Evolutionary conservation across 2,113 vertebrate genomes (phyloP), one percentile per base, ranked within the genome.

Genomic region (Malurus elegans): DNA sequence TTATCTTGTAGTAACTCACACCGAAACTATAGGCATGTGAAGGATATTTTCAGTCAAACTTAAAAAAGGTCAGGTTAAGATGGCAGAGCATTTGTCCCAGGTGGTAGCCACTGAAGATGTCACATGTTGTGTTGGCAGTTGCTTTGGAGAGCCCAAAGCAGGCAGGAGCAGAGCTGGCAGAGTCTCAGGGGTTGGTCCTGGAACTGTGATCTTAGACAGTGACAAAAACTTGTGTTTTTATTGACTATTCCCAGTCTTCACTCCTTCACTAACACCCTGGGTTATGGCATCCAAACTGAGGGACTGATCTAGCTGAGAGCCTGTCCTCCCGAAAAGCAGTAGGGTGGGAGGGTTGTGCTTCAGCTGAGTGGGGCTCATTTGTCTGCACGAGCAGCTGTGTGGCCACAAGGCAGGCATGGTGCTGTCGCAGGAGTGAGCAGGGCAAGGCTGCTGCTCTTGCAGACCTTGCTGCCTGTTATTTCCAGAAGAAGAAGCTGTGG

Each of bases 171-270:
- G 79, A 75, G 24, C 31, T 81, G 60, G 32, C 26, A 56, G 29
- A 29, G 79, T 79, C 23, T 71, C 44, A 40, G 79, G 14, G 17
- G 47, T 75, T 66, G 26, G n/a, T 67, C 48, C 40, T 79, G 34
- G 20, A 85, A 34, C 38, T 0, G 0, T 1, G 1, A 51, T 70
- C 34, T 73, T 36, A 57, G 31, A 17, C 36, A 19, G 2, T n/a
- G 56, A 11, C 42, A 88, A 54, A 79, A 67, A 12, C 23, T 42
- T 79, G 3, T 29, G 7, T 62, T 94, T 79, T 83, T 29, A n/a
- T 92, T 50, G 58, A 50, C 48, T 8, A 1, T 82, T 51, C 38
- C 23, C 9, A 4, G 34, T 74, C 51, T 86, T 71, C 38, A 36
- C 25, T 61, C 25, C 45, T 61, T 51, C 50, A 24, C 31, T 82